These are phyloP conservation scores for Tiliacea citrago DNA, from an alignment of 2,888 invertebrate genomes.

Conservation along the genomic window DNA sequence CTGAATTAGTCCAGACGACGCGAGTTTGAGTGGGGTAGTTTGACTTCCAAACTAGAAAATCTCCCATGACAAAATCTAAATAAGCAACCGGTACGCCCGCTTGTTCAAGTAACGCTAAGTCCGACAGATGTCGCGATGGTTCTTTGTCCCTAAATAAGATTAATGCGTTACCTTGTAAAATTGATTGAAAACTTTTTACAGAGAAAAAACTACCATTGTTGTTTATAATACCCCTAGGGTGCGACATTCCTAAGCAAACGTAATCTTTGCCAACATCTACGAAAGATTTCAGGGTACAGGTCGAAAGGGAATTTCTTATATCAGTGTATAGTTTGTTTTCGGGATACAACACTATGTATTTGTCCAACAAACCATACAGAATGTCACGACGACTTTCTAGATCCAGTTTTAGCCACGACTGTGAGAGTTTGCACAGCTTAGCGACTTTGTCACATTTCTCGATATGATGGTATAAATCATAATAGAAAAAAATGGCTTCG, in stretches of 20 bases:
- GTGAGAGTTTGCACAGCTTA: slow-evolving; percentile 18
- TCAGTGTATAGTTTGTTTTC: not conserved
- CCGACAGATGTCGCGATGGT: not conserved
- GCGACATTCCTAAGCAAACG: slow-evolving; percentile 56
- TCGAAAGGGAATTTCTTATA: slow-evolving; percentile 2
- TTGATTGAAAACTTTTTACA: slow-evolving; percentile 23
- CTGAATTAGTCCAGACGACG: slow-evolving; percentile 70
- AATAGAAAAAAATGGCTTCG: slow-evolving; percentile 39
- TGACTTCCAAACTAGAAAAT: fast-evolving
- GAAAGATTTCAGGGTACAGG: slow-evolving; percentile 36
- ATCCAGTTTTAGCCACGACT: slow-evolving; percentile 48
- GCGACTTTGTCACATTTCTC: not conserved
- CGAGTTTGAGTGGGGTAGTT: slow-evolving; percentile 17
- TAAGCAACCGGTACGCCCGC: slow-evolving; percentile 41
- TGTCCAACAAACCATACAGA: slow-evolving; percentile 35
- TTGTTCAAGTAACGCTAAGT: slow-evolving; percentile 9
- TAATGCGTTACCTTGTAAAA: slow-evolving; percentile 55
- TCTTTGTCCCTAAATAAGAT: fast-evolving
- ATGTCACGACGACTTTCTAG: slow-evolving; percentile 41
- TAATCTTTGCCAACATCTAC: slow-evolving; percentile 55
- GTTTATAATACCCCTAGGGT: slow-evolving; percentile 17
- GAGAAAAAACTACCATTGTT: not conserved
- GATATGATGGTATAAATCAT: fast-evolving
- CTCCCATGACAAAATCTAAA: too few relatives aligned
- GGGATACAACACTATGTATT: not conserved